Evolutionary conservation across 2,888 invertebrate species (phyloP).

Genomic region (Drosophila barbarae): DNA sequence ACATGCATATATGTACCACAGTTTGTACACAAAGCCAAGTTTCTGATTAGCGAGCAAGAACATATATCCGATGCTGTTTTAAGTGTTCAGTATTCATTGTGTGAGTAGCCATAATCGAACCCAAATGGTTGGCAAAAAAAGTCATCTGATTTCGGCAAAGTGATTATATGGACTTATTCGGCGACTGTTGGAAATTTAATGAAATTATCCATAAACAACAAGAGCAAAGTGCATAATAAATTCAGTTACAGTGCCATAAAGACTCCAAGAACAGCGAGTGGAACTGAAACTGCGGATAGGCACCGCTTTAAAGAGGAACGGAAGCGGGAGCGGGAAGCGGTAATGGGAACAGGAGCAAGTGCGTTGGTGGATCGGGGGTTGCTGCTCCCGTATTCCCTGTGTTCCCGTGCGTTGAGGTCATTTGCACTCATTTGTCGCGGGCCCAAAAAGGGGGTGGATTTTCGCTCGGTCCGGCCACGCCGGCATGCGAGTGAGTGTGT

Average conservation of each 20-base stretch:
- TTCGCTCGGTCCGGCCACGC: conserved; percentile 45
- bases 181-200: not conserved
- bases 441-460: conserved; percentile 63
- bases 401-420: conserved; percentile 36
- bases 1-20: not conserved
- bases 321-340: conserved; percentile 19
- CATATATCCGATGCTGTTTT: not conserved
- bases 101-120: conserved; percentile 18
- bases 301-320: conserved; percentile 20
- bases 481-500: conserved; percentile 22
- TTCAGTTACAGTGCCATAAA: conserved; percentile 20
- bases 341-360: conserved; percentile 53
- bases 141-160: not conserved
- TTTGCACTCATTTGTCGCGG: conserved; percentile 41
- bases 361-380: conserved; percentile 61
- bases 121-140: not conserved
- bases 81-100: conserved; percentile 7
- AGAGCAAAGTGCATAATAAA: conserved; percentile 26
- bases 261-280: conserved; percentile 21
- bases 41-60: not conserved
- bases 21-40: not conserved
- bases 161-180: not conserved
- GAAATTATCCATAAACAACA: conserved; percentile 20
- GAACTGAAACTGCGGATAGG: conserved; percentile 15
- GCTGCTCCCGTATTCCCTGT: conserved; percentile 42